A percentile compares a stretch with the other conserved stretches of the same genome.
These are phyloP conservation scores for Muscidifurax raptorellus DNA, from an alignment of 1,140 invertebrate species.

Conservation along the genomic window DNA sequence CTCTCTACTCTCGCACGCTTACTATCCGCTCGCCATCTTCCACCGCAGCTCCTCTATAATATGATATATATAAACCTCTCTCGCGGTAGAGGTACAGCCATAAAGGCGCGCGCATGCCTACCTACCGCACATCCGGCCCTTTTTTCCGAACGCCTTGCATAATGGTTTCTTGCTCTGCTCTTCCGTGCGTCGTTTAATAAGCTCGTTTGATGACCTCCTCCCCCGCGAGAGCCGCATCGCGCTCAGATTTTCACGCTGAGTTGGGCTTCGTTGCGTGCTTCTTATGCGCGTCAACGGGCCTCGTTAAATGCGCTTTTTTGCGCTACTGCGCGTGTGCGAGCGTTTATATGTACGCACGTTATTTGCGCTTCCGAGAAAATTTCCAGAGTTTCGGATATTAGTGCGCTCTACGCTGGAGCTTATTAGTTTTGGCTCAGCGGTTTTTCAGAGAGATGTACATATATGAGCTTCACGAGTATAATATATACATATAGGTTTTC, in stretches of 20 bases:
- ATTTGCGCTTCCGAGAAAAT: not conserved
- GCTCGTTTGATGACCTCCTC: not conserved
- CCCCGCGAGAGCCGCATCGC: not conserved
- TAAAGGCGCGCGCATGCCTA: conserved; percentile 6
- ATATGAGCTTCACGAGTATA: too few species aligned
- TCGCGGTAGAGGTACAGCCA: not conserved
- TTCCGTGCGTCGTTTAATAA: not conserved
- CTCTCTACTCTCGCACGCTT: not conserved
- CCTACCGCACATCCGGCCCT: conserved; percentile 22
- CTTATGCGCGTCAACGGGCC: not conserved
- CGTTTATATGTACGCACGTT: not conserved
- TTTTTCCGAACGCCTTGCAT: not conserved
- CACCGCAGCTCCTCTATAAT: not conserved
- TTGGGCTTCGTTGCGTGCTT: not conserved
- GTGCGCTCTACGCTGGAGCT: not conserved
- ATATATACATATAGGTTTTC: not conserved
- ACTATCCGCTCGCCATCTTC: not conserved
- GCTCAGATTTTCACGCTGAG: not conserved
- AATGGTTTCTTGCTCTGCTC: not conserved
- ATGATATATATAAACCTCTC: too few species aligned
- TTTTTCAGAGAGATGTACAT: not conserved
- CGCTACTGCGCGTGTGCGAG: too few species aligned
- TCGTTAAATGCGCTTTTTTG: not conserved
- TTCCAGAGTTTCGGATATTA: not conserved
- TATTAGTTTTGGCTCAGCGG: not conserved